Conservation (phyloP, 1,140 invertebrate genomes). For the Drosophila sturtevanti region DNA sequence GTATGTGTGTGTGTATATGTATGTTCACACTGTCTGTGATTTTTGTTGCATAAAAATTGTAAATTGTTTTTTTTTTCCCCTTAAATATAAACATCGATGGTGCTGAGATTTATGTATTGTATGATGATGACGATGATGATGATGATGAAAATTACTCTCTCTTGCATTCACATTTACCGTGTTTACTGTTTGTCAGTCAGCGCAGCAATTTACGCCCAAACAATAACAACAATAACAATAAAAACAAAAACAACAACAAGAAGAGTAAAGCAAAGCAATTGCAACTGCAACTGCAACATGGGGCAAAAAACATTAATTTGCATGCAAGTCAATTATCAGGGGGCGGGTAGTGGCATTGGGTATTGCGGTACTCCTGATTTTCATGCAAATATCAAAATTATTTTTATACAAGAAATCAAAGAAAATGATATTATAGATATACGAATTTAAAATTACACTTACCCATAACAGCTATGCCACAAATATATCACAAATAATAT, state of each 20-base stretch:
- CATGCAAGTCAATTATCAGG: constrained; percentile 77
- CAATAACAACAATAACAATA: constrained; percentile 11
- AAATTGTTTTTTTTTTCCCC: constrained; percentile 40
- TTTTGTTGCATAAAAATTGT: constrained; percentile 50
- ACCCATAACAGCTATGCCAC: too few relatives aligned
- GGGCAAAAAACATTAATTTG: constrained; percentile 73
- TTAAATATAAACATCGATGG: constrained; percentile 58
- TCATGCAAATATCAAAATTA: constrained; percentile 49
- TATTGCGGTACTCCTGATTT: constrained; percentile 28
- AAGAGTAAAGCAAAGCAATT: neutral
- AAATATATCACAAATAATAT: too few relatives aligned
- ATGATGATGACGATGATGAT: constrained; percentile 31
- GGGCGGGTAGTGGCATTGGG: constrained; percentile 37
- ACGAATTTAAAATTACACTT: constrained; percentile 24
- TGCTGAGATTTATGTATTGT: constrained; percentile 46
- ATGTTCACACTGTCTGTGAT: constrained; percentile 14
- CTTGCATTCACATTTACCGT: constrained; percentile 29
- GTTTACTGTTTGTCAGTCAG: constrained; percentile 65
- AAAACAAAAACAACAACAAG: neutral
- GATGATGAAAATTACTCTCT: constrained; percentile 53
- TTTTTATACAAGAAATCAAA: constrained; percentile 32
- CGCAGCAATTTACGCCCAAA: constrained; percentile 56
- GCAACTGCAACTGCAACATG: neutral
- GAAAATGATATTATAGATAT: neutral
- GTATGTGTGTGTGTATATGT: neutral